Evolutionary conservation across 2,113 vertebrate genomes (phyloP), one percentile per base, ranked within the genome.

Genomic region (Oncorhynchus nerka): DNA sequence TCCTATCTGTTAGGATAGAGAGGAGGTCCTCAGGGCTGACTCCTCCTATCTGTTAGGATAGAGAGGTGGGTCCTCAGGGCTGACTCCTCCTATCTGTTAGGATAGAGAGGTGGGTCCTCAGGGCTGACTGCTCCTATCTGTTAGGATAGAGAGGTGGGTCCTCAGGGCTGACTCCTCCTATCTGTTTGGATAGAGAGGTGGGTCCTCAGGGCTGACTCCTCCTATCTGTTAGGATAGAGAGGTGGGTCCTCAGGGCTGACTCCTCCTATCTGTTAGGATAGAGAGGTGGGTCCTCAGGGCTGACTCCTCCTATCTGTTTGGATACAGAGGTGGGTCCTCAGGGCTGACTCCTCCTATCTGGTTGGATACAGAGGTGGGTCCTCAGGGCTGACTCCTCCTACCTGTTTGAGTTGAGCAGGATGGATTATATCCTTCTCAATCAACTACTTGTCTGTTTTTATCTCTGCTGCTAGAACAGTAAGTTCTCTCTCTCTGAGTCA

Each of bases 381-480:
- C 5, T 34, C 32, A 34, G 32, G 32, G 32, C 5, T 34, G 32
- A 6, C 32, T 34, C 32, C 32, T 34, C 5, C 5, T 32, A 5
- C 0, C 15, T 24, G 59, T 22, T 62, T 62, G 59, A 32, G 61
- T 70, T 75, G 67, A 26, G 69, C 22, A 59, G 70, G 16, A 68
- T 65, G 71, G 19, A 20, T n/a, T 28, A 61, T 81, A 70, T 48
- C 57, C 75, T 55, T 19, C 75, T 59, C 59, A 62, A 62, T 70
- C 19, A 64, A 28, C 30, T 12, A 0, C 61, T 49, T 4, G 5
- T 30, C 45, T 65, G 19, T 77, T 49, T 77, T 51, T 77, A 45
- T 64, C 22, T 57, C 5, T 32, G 39, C 48, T 4, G 26, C 51
- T 59, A 49, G 13, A 55, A 19, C 51, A 45, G 45, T 55, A 55